Percentiles rank a stretch among this genome's conserved stretches.
Conservation (phyloP, 2,888 invertebrate species). For the Listrodromus nycthemerus region DNA sequence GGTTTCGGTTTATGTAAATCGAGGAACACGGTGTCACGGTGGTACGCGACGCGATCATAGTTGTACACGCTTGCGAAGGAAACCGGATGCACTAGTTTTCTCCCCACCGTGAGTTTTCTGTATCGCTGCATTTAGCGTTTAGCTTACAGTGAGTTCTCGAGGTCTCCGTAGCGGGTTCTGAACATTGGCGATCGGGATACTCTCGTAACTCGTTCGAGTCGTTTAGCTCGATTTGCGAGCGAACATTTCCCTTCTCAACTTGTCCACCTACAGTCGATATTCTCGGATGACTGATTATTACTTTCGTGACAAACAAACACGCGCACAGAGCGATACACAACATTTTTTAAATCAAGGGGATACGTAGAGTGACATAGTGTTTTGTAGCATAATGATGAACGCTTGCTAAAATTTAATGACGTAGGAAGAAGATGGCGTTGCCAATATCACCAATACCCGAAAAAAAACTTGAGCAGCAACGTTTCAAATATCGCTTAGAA, state of each 20-base stretch:
- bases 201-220: not conserved
- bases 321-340: not conserved
- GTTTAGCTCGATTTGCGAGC: not conserved
- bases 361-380: constrained; percentile 8
- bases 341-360: not conserved
- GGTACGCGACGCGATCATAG: constrained; percentile 33
- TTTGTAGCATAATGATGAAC: not conserved
- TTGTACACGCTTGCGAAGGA: constrained; percentile 38
- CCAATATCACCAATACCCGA: not conserved
- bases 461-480: not conserved
- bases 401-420: not conserved
- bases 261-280: constrained; percentile 36
- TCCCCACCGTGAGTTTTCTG: constrained; percentile 37
- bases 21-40: constrained; percentile 34
- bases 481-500: constrained; percentile 6
- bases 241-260: constrained; percentile 38
- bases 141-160: not conserved
- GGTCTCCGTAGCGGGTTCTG: not conserved
- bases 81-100: constrained; percentile 60
- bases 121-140: constrained; percentile 11
- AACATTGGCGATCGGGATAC: not conserved
- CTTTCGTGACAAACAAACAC: not conserved
- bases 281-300: constrained; percentile 6
- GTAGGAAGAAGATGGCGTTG: not conserved
- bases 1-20: constrained; percentile 46